Evolutionary conservation across 2,888 invertebrate genomes (phyloP).

Genomic region (Andrena hattorfiana): DNA sequence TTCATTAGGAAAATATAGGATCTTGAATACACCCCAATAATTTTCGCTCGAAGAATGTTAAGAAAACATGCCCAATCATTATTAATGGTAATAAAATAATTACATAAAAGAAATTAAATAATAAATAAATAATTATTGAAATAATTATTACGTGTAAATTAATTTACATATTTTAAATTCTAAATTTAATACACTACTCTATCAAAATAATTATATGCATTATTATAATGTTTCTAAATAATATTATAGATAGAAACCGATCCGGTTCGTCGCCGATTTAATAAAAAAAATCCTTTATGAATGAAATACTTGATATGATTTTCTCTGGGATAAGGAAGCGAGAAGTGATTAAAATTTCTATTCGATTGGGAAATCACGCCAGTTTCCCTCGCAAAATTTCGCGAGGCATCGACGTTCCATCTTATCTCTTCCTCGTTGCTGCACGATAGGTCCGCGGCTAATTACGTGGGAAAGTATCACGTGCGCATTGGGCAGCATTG

Average conservation of each 20-base stretch:
- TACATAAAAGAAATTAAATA: not conserved
- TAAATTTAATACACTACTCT: constrained; percentile 90
- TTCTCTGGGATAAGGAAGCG: no score
- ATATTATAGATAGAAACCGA: not conserved
- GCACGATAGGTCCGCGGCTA: constrained; percentile 42
- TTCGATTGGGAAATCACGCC: constrained; percentile 86
- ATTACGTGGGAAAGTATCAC: constrained; percentile 64
- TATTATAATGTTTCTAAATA: not conserved
- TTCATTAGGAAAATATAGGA: constrained; percentile 91
- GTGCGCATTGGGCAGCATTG: constrained; percentile 58
- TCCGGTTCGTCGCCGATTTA: constrained; percentile 92
- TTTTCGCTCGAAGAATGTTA: constrained; percentile 90
- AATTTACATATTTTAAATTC: constrained; percentile 87
- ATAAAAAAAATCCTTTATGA: not conserved
- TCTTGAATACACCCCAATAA: constrained; percentile 90
- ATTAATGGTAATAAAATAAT: constrained; percentile 84
- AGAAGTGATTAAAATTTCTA: no score
- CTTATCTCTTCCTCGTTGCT: constrained; percentile 9
- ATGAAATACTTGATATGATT: no score
- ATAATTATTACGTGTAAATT: constrained; percentile 85
- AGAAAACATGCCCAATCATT: constrained; percentile 89
- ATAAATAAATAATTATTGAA: constrained; percentile 83
- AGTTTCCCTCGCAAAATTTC: constrained; percentile 86
- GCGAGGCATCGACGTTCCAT: not conserved
- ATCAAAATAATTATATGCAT: constrained; percentile 10